Base-by-base conservation (phyloP, 2,113 vertebrate genomes). In the Chaenocephalus aceratus region DNA sequence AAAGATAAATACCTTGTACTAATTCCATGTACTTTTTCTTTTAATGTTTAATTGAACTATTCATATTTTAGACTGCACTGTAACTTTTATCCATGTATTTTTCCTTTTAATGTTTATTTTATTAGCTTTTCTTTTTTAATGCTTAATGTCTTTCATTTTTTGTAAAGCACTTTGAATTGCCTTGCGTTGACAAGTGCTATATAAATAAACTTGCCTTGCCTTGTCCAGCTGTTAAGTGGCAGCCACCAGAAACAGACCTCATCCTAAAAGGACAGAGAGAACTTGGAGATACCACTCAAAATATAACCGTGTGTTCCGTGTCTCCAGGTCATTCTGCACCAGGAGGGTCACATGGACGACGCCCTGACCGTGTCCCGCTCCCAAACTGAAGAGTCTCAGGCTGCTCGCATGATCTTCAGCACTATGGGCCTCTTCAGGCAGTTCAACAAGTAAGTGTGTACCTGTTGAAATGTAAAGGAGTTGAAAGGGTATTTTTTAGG, bases 331-430 rank as follows among this genome's bases (percentile, higher is more conserved):
- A 98, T 97, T 75, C 92, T 98, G 91, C 97, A 98, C 86, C 97
- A 97, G 84, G 97, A 98, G 76, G 97, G 97, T 53, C 97, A 98
- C 73, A 98, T 98, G 97, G 97, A 98, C 0, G 97, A 98, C 1
- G 96, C 96, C 0, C 86, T 98, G 14, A 95, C 96, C 0, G 92
- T 97, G 79, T 96, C 96, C 5, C 96, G 97, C 74, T 98, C 96
- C 58, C 97, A 97, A 75, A 95, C 89, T 0, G 97, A 98, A 79
- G 96, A 97, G 83, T 98, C 97, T 4, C 97, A 97, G 91, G 97
- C 97, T 0, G 95, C 97, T 71, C 95, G 97, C 8, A 98, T 98
- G 96, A 98, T 98, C 84, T 95, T 95, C 81, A 98, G 95, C 94
- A 98, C 97, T 0, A 94, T 92, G 0, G 97, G 95, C 49, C 96